Conservation (phyloP, 2,888 invertebrate genomes). For the Meliscaeva auricollis region DNA sequence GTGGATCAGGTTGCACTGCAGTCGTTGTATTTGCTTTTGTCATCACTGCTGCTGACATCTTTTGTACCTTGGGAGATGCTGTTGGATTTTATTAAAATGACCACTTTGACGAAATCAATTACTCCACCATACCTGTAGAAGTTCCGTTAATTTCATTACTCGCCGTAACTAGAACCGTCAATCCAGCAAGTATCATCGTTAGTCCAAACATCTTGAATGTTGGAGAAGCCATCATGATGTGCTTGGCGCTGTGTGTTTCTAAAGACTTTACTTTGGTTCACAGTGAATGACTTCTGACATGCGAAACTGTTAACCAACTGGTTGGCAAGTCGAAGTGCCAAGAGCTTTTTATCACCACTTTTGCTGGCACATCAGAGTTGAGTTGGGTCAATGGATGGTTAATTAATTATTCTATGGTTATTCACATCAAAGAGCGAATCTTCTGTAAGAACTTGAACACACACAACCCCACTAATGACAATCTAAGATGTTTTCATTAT, state of each 20-base stretch:
- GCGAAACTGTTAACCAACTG: constrained; percentile 80
- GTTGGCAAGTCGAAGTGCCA: constrained; percentile 79
- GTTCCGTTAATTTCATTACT: constrained; percentile 12
- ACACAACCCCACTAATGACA: background rate
- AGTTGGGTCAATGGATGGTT: constrained; percentile 71
- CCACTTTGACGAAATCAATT: constrained; percentile 14
- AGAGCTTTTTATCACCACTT: constrained; percentile 82
- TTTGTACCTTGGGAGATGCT: constrained; percentile 34
- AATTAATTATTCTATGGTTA: constrained; percentile 74
- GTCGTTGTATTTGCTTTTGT: constrained; percentile 38
- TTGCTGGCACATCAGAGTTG: constrained; percentile 22
- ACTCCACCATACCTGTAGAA: constrained; percentile 57
- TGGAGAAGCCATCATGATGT: constrained; percentile 21
- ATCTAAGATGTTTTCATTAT: constrained; percentile 9
- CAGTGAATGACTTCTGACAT: constrained; percentile 71
- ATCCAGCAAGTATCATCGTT: constrained; percentile 2
- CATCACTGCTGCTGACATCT: constrained; percentile 6
- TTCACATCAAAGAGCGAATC: constrained; percentile 32
- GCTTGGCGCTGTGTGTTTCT: constrained; percentile 9
- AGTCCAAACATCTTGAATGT: constrained; percentile 31
- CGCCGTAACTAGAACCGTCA: constrained; percentile 21
- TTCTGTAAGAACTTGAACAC: background rate
- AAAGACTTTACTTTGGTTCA: constrained; percentile 13
- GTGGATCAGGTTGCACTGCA: constrained; percentile 72
- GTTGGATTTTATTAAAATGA: constrained; percentile 3